These are phyloP conservation scores for Antedon mediterranea DNA, from an alignment of 53 echinoderm and acorn worm species.

Conservation along the genomic window DNA sequence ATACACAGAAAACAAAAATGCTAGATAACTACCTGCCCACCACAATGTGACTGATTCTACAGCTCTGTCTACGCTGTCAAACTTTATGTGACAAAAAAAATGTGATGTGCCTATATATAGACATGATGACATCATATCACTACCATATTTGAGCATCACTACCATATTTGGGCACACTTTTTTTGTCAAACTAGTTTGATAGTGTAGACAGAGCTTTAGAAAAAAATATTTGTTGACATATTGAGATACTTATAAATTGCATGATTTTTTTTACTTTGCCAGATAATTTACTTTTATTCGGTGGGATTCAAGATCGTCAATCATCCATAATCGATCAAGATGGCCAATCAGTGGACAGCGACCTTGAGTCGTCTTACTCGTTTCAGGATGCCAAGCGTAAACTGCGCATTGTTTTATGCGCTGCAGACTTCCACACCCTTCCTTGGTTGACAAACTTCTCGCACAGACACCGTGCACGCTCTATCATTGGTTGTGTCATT, in stretches of 20 bases:
- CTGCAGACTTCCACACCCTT: slow-evolving; percentile 69
- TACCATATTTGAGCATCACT: too few relatives aligned
- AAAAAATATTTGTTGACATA: too few relatives aligned
- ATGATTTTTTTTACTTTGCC: background rate
- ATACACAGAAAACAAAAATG: too few relatives aligned
- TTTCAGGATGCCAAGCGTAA: slow-evolving; percentile 91
- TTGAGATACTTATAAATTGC: background rate
- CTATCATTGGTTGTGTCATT: slow-evolving; percentile 2
- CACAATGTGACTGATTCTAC: background rate
- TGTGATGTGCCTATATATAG: too few relatives aligned
- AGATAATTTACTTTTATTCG: background rate
- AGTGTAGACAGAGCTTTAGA: too few relatives aligned
- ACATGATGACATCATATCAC: too few relatives aligned
- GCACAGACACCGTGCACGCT: slow-evolving; percentile 7
- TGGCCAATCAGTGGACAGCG: slow-evolving; percentile 29
- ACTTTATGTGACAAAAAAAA: too few relatives aligned
- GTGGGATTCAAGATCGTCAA: background rate
- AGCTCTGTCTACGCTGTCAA: too few relatives aligned
- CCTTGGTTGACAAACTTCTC: slow-evolving; percentile 54
- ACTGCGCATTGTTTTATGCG: slow-evolving; percentile 79
- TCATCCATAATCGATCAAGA: slow-evolving; percentile 11
- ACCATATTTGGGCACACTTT: too few relatives aligned
- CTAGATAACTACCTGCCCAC: too few relatives aligned
- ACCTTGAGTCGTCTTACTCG: slow-evolving; percentile 47
- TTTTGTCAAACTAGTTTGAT: too few relatives aligned